Evolutionary conservation across 92 coral and sea anemone genomes (phyloP).

Genomic region (Epizoanthus illoricatus): DNA sequence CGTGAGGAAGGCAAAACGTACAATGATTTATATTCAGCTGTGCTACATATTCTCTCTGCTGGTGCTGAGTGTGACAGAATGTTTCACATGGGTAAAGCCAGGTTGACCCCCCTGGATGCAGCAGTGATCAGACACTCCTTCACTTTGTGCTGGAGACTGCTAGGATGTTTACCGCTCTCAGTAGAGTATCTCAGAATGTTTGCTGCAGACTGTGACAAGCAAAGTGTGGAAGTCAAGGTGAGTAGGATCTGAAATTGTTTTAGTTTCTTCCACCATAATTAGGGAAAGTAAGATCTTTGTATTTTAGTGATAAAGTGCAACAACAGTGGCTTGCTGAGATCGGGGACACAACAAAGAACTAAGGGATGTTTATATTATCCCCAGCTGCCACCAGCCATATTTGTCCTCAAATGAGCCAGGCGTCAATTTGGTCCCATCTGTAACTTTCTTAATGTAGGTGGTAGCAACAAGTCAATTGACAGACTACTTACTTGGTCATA

Average conservation of each 20-base stretch:
- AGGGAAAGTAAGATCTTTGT: too few relatives aligned
- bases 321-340: too few relatives aligned
- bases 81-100: slow-evolving; percentile 44
- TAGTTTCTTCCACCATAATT: neutral
- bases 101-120: slow-evolving; percentile 67
- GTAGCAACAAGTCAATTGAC: too few relatives aligned
- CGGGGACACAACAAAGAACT: too few relatives aligned
- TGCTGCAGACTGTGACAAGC: slow-evolving; percentile 46
- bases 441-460: too few relatives aligned
- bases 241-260: neutral
- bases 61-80: slow-evolving; percentile 72
- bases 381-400: too few relatives aligned
- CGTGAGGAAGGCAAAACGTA: slow-evolving; percentile 56
- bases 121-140: slow-evolving; percentile 76
- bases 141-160: slow-evolving; percentile 83
- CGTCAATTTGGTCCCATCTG: too few relatives aligned
- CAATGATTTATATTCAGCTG: slow-evolving; percentile 64
- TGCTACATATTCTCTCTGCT: slow-evolving; percentile 68
- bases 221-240: slow-evolving; percentile 41
- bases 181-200: slow-evolving; percentile 52
- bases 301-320: too few relatives aligned
- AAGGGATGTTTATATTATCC: too few relatives aligned
- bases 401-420: too few relatives aligned
- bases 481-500: too few relatives aligned
- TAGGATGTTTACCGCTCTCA: slow-evolving; percentile 80